These are phyloP conservation scores for Vombatus ursinus DNA, from an alignment of 2,113 vertebrate genomes.

Conservation along the genomic window DNA sequence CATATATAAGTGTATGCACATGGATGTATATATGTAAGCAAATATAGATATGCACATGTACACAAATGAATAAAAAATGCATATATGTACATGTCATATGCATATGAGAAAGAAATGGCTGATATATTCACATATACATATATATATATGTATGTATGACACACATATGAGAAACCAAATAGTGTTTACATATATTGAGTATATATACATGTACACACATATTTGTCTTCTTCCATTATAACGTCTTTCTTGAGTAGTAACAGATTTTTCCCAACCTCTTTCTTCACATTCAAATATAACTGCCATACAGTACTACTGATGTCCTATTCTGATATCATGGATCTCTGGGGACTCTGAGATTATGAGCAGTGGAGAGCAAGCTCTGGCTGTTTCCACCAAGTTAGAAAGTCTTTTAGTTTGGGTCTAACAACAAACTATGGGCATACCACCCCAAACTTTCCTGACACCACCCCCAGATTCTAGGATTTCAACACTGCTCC, in stretches of 20 bases:
- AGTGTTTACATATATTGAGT: not conserved
- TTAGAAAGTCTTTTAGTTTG: not conserved
- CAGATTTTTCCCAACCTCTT: not conserved
- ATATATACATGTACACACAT: not conserved
- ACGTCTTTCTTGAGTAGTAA: not conserved
- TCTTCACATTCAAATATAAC: not conserved
- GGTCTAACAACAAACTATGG: not conserved
- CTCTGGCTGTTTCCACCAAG: not conserved
- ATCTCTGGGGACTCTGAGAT: not conserved
- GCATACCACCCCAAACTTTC: not conserved
- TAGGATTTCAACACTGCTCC: not conserved
- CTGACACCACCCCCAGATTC: not conserved
- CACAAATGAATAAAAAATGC: too few species aligned
- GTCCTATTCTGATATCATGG: not conserved
- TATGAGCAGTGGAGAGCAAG: not conserved
- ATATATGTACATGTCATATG: not conserved
- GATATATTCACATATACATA: not conserved
- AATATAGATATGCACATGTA: too few species aligned
- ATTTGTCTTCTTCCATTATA: not conserved
- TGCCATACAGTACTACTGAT: not conserved
- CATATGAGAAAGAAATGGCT: not conserved
- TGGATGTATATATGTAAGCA: not conserved
- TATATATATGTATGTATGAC: too few species aligned
- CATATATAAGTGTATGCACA: not conserved
- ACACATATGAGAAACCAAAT: not conserved